Evolutionary conservation across 2,113 vertebrate genomes (phyloP).

Genomic region (Hucho hucho): DNA sequence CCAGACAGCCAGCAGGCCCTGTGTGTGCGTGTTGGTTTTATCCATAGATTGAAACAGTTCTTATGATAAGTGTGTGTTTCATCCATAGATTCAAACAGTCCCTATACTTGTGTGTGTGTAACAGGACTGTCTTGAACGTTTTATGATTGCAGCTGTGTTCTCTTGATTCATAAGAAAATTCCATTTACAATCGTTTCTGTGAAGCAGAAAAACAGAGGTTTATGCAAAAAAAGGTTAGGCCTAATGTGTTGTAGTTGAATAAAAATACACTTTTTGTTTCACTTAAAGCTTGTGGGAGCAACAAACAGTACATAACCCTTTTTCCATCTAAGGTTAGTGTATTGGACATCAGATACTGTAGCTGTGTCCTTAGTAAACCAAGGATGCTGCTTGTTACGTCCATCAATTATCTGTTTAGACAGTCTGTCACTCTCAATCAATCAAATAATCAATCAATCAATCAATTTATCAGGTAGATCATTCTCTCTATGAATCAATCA

Average conservation of each 20-base stretch:
- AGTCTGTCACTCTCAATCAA: constrained; percentile 36
- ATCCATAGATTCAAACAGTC: not conserved
- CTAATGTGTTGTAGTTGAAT: constrained; percentile 2
- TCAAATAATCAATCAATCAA: constrained; percentile 30
- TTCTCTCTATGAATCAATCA: constrained; percentile 34
- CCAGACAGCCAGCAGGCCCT: constrained; percentile 44
- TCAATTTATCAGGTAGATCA: constrained; percentile 34
- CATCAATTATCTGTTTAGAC: constrained; percentile 44
- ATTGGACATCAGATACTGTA: constrained; percentile 46
- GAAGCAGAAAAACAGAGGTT: constrained; percentile 6
- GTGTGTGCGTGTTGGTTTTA: not conserved
- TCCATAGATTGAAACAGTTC: not conserved
- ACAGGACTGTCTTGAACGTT: too few relatives aligned
- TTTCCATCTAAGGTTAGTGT: constrained; percentile 7
- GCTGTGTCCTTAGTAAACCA: constrained; percentile 23
- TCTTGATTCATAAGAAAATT: not conserved
- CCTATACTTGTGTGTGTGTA: not conserved
- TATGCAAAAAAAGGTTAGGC: not conserved
- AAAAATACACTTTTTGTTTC: too few relatives aligned
- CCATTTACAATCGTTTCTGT: too few relatives aligned
- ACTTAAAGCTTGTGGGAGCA: too few relatives aligned
- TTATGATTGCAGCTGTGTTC: too few relatives aligned
- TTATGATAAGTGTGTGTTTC: too few relatives aligned
- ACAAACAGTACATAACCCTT: not conserved
- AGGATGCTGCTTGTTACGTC: constrained; percentile 21